A percentile compares a stretch with the other conserved stretches of the same genome.
These are phyloP conservation scores for Rhinogobio ventralis DNA, from an alignment of 2,797 vertebrate species.

Conservation along the genomic window DNA sequence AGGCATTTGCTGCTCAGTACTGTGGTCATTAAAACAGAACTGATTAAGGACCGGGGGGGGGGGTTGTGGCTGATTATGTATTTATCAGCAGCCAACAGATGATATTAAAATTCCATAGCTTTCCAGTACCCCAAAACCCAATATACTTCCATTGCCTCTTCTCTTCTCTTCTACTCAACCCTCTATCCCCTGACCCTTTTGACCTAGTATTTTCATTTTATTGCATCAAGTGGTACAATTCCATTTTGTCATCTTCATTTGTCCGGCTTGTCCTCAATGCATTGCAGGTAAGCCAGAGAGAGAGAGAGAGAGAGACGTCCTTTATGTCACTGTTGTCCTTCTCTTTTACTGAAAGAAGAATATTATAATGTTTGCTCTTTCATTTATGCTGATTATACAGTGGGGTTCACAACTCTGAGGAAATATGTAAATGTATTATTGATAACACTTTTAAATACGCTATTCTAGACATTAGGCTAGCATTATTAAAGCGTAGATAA, in stretches of 20 bases:
- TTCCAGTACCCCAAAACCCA: conserved; percentile 44
- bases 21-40: conserved; percentile 74
- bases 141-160: conserved; percentile 23
- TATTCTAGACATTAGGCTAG: too few species aligned
- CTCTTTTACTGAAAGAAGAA: conserved; percentile 50
- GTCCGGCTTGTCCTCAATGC: background rate
- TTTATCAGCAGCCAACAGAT: conserved; percentile 81
- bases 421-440: background rate
- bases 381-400: background rate
- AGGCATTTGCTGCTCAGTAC: conserved; percentile 66
- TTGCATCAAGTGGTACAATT: conserved; percentile 41
- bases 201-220: conserved; percentile 8
- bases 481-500: too few species aligned
- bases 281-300: conserved; percentile 11
- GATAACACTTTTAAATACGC: too few species aligned
- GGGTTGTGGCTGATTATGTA: conserved; percentile 75
- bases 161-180: background rate
- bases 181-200: background rate
- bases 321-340: conserved; percentile 31
- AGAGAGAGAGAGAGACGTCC: background rate
- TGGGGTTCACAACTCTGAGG: background rate
- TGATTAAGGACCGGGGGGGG: conserved; percentile 75
- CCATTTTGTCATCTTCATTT: conserved; percentile 29
- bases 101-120: conserved; percentile 80
- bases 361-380: background rate